These are phyloP conservation scores for Helicoverpa armigera DNA, from an alignment of 1,140 invertebrate species.

Conservation along the genomic window DNA sequence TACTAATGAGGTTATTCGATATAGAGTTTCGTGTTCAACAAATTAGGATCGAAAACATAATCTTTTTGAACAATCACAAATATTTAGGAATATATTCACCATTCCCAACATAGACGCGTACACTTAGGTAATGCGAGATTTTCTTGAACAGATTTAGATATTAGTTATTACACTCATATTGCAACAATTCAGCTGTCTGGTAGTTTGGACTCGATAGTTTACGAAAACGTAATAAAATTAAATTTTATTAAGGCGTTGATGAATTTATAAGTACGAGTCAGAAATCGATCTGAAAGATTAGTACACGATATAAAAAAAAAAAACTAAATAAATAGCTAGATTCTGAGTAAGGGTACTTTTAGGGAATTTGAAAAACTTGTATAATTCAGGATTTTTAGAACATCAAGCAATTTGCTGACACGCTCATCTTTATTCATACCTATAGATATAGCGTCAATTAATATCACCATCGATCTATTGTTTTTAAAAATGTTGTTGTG, in stretches of 20 bases:
- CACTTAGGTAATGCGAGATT: background rate
- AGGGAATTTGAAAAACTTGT: background rate
- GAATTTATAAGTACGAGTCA: background rate
- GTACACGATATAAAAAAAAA: background rate
- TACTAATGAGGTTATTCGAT: slow-evolving; percentile 45
- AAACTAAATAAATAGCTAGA: background rate
- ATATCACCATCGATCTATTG: slow-evolving; percentile 55
- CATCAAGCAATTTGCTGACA: background rate
- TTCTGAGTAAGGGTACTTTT: slow-evolving; percentile 6
- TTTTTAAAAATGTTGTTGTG: slow-evolving; percentile 58
- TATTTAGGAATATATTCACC: slow-evolving; percentile 18
- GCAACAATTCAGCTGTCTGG: background rate
- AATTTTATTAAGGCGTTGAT: slow-evolving; percentile 26
- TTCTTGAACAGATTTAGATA: slow-evolving; percentile 20
- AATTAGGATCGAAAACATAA: slow-evolving; percentile 43
- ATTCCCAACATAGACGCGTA: background rate
- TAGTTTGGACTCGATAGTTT: slow-evolving; percentile 2
- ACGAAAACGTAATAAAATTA: slow-evolving; percentile 8
- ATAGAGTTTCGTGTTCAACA: slow-evolving; percentile 48
- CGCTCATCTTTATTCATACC: slow-evolving; percentile 38
- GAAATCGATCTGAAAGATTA: slow-evolving; percentile 24
- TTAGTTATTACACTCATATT: slow-evolving; percentile 18
- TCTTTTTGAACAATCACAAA: slow-evolving; percentile 27
- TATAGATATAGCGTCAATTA: slow-evolving; percentile 64
- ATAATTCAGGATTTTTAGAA: background rate